Percentiles rank a stretch among this genome's conserved stretches.
phyloP scores from a whole-genome alignment of 2,888 invertebrate genomes.

The Tetragnatha montana region DNA sequence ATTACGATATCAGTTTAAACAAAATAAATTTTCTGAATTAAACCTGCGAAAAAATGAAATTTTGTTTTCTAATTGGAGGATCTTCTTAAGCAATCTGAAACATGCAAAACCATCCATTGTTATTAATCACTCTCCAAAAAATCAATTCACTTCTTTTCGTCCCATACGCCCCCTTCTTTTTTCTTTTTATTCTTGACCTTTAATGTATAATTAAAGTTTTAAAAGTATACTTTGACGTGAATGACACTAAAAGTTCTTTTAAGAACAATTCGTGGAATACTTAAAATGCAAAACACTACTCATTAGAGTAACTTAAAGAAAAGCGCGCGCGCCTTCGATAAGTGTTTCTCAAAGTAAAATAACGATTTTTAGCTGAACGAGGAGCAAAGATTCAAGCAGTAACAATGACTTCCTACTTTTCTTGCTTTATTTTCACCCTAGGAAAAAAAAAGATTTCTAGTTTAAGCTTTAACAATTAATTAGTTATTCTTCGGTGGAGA shows the following conservation, averaged over 20 bases:
- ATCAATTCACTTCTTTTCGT: neutral
- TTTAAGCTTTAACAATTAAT: constrained; percentile 21
- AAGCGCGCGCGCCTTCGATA: neutral
- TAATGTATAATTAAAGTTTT: neutral
- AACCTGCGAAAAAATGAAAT: no score
- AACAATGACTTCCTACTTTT: neutral
- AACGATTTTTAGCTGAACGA: neutral
- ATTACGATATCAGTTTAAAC: no score
- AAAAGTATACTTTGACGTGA: neutral
- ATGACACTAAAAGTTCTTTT: neutral
- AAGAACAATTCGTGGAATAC: neutral
- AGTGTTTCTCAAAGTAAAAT: neutral
- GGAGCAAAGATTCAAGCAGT: neutral
- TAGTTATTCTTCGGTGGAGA: constrained; percentile 16
- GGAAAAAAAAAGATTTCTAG: neutral
- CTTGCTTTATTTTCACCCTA: neutral
- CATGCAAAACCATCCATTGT: neutral
- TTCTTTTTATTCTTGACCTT: neutral
- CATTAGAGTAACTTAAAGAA: neutral
- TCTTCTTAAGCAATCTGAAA: no score
- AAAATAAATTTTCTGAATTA: no score
- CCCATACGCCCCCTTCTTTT: neutral
- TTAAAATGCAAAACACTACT: neutral
- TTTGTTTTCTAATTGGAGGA: no score
- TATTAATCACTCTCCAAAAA: neutral